These are phyloP conservation scores for Tapera naevia DNA, from an alignment of 2,797 vertebrate species.

Conservation along the genomic window DNA sequence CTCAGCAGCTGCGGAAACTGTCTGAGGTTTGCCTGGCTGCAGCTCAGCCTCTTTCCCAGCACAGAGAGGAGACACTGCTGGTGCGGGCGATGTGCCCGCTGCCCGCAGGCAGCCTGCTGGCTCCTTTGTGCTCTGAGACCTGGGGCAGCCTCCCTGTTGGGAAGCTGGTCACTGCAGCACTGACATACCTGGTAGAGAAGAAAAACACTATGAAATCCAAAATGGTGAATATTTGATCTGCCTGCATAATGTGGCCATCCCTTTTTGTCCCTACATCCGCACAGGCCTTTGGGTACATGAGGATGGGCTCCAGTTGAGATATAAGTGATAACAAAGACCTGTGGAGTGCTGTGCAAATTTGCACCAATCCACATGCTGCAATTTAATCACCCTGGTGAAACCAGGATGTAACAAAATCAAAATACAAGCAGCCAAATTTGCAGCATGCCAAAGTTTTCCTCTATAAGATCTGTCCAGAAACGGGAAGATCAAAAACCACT, in stretches of 20 bases:
- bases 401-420: background rate
- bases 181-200: fast-evolving
- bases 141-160: fast-evolving
- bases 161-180: background rate
- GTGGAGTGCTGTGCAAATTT: background rate
- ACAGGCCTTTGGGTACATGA: fast-evolving
- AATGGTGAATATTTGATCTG: background rate
- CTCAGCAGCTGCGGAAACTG: background rate
- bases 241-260: fast-evolving
- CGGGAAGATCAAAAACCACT: background rate
- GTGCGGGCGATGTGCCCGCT: fast-evolving
- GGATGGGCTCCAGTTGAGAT: background rate
- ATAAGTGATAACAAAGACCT: background rate
- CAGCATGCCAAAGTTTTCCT: fast-evolving
- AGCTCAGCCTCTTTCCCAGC: background rate
- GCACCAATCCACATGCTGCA: background rate
- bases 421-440: background rate
- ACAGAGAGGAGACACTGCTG: fast-evolving
- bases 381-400: fast-evolving
- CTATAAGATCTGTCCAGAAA: background rate
- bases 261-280: background rate
- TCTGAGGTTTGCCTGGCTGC: background rate
- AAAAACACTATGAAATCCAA: fast-evolving
- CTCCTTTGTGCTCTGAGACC: background rate
- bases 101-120: background rate